Percentiles rank a stretch among this genome's conserved stretches.
These are phyloP conservation scores for Myodes glareolus DNA, from an alignment of 2,113 vertebrate genomes.

Conservation along the genomic window DNA sequence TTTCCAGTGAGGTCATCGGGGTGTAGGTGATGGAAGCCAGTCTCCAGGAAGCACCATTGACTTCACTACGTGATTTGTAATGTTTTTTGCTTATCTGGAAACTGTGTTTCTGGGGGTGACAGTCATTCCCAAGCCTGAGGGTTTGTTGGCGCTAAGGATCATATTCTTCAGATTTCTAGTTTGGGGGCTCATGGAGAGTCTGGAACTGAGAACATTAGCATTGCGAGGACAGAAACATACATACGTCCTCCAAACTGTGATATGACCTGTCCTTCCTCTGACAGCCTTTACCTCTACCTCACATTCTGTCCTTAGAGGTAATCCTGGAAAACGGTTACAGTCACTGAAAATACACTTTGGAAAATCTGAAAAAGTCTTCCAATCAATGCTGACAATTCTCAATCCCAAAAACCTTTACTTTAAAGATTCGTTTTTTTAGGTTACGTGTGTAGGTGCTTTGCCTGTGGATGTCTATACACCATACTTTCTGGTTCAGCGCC, in stretches of 20 bases:
- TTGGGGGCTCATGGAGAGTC: fast-evolving
- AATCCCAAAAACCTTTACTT: neutral
- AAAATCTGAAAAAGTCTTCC: neutral
- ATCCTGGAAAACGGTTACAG: neutral
- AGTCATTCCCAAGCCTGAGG: neutral
- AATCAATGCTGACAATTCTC: neutral
- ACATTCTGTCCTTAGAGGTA: neutral
- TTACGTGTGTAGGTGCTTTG: neutral
- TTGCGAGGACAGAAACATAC: neutral
- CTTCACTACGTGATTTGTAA: neutral
- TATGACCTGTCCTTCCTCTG: neutral
- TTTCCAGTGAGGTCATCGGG: neutral
- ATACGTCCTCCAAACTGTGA: neutral
- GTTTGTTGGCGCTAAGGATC: neutral
- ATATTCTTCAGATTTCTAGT: neutral
- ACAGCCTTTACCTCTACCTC: neutral
- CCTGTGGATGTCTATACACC: neutral
- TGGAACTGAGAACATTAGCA: neutral
- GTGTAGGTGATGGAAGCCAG: neutral
- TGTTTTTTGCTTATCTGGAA: neutral
- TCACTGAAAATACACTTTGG: neutral
- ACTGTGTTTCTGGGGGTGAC: neutral
- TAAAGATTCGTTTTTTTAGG: neutral
- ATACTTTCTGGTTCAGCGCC: neutral
- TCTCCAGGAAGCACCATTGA: neutral